These are phyloP conservation scores for Rhinogobio ventralis DNA, from an alignment of 2,797 vertebrate species.

Conservation along the genomic window DNA sequence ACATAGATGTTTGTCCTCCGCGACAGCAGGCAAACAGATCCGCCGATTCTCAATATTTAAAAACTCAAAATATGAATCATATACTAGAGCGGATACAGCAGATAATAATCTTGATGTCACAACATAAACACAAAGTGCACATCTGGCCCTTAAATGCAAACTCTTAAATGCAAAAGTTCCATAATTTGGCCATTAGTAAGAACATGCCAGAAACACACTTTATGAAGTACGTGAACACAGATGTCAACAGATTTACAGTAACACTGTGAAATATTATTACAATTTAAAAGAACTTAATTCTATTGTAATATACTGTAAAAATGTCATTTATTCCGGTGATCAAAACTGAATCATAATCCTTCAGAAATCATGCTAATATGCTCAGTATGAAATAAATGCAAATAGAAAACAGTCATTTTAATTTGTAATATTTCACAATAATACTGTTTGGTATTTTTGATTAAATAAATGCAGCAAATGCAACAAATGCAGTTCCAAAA, in stretches of 20 bases:
- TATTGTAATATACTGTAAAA: background rate
- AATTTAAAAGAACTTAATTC: background rate
- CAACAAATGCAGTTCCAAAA: background rate
- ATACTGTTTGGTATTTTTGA: background rate
- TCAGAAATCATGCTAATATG: background rate
- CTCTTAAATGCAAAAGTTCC: background rate
- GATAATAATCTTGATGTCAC: background rate
- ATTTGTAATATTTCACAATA: background rate
- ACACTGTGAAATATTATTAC: background rate
- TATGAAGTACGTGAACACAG: background rate
- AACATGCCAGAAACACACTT: background rate
- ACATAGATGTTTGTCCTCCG: background rate
- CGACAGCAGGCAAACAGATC: background rate
- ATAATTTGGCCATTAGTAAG: slow-evolving; percentile 1
- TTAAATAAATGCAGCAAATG: background rate
- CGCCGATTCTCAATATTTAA: background rate
- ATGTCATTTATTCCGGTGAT: background rate
- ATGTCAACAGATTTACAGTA: background rate
- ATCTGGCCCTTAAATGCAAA: slow-evolving; percentile 13
- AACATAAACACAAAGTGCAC: slow-evolving; percentile 24
- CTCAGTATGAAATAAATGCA: background rate
- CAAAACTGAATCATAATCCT: background rate
- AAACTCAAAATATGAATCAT: background rate
- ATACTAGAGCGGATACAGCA: slow-evolving; percentile 13
- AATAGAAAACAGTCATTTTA: background rate